Evolutionary conservation across 2,113 vertebrate species (phyloP).

Genomic region (Penelope pileata): DNA sequence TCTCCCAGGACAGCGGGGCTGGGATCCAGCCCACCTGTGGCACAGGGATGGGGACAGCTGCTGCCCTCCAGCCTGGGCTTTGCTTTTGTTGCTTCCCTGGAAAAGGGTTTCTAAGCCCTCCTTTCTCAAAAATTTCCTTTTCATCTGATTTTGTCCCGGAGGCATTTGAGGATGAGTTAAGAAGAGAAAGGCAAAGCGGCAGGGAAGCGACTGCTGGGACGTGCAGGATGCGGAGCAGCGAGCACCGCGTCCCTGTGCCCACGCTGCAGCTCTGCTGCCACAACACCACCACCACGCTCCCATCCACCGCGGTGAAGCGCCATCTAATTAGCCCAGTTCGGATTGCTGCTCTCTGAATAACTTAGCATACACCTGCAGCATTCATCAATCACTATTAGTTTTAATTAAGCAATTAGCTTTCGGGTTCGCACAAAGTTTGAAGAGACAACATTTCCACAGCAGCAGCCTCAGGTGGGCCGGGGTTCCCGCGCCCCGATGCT

Average conservation of each 20-base stretch:
- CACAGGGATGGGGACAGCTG: neutral
- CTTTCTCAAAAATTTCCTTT: neutral
- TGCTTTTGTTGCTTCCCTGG: neutral
- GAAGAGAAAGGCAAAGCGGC: neutral
- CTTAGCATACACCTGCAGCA: slow-evolving; percentile 21
- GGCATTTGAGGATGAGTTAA: neutral
- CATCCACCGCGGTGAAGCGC: neutral
- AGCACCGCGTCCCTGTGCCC: accelerated
- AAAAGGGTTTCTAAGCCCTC: neutral
- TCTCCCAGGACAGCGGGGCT: neutral
- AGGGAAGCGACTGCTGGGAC: neutral
- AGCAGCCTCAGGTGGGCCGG: neutral
- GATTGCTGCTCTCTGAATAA: neutral
- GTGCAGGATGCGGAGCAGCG: neutral
- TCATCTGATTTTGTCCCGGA: neutral
- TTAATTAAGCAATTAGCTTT: slow-evolving; percentile 65
- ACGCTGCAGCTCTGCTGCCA: neutral
- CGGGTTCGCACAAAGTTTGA: neutral
- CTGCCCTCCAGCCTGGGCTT: neutral
- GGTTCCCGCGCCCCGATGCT: neutral
- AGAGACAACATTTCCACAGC: neutral
- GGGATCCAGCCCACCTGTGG: too few relatives aligned
- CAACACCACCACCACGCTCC: neutral
- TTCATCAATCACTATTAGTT: slow-evolving; percentile 32
- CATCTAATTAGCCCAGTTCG: slow-evolving; percentile 35